A percentile compares a stretch with the other conserved stretches of the same genome.
Conservation (phyloP, 2,797 vertebrate genomes). For the Fistularia tabacaria region DNA sequence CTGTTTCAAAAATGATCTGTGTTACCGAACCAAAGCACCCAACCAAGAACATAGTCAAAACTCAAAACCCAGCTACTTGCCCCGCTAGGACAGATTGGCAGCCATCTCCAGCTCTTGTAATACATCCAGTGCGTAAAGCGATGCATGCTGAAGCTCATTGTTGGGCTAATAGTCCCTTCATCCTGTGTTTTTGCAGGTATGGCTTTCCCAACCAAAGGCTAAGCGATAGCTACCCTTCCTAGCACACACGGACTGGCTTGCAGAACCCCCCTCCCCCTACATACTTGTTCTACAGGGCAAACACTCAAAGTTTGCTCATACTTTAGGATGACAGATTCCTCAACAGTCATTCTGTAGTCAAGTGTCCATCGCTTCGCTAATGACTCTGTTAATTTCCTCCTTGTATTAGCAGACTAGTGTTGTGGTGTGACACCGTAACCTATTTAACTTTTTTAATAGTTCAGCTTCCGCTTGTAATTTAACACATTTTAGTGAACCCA, state of each 20-base stretch:
- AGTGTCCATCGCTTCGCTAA: slow-evolving; percentile 57
- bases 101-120: slow-evolving; percentile 60
- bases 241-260: slow-evolving; percentile 71
- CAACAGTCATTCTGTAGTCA: slow-evolving; percentile 60
- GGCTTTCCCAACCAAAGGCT: slow-evolving; percentile 99
- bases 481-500: slow-evolving; percentile 61
- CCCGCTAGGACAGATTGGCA: no score
- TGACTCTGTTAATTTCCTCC: slow-evolving; percentile 53
- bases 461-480: slow-evolving; percentile 68
- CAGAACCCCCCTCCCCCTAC: slow-evolving; percentile 46
- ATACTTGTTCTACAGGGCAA: slow-evolving; percentile 56
- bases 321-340: slow-evolving; percentile 65
- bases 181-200: slow-evolving; percentile 99
- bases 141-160: slow-evolving; percentile 51
- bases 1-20: no score
- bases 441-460: slow-evolving; percentile 69
- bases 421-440: slow-evolving; percentile 66
- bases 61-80: no score
- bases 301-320: slow-evolving; percentile 52
- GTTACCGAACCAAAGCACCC: no score
- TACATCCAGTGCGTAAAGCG: slow-evolving; percentile 37
- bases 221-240: slow-evolving; percentile 69
- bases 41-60: no score
- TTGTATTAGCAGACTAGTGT: slow-evolving; percentile 70
- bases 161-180: slow-evolving; percentile 78